Base-by-base conservation (phyloP, 2,797 vertebrate species). In the Manis pentadactyla region DNA sequence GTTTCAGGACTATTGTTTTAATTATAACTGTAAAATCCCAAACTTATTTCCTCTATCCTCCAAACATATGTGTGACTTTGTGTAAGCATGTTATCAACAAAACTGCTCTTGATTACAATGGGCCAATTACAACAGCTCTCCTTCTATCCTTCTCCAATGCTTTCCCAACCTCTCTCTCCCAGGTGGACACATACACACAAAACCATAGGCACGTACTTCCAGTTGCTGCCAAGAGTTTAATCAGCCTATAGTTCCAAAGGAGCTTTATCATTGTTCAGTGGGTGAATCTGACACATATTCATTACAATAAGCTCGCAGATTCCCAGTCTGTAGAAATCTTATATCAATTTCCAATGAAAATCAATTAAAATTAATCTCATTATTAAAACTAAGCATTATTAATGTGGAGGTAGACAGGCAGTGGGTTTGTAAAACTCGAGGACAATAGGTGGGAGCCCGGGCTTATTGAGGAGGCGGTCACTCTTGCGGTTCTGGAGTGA, bases 31-130 rank as follows among this genome's bases (percentile, higher is more conserved):
- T 46, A 18, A 42, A 77, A 23, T 34, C 1, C 1, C 1, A 6
- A 53, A 0, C 17, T 59, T 83, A 2, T 51, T 11, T 37, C 13
- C 9, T 4, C 14, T 21, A 46, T 4, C 4, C 6, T 4, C 2
- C 1, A 18, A 42, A 27, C 4, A 42, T 55, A 63, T 86, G 4
- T 57, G 19, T 86, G 18, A 34, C 5, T 23, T 25, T 64, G 46
- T 34, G 3, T 1, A 91, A 71, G 4, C 5, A 46, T 46, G 42
- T 10, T 39, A n/a, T 55, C 27, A 34, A 31, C 46, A 37, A 63
- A 46, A 64, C 2, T 17, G 1, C 6, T 37, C 5, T 37, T 57
- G 9, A 10, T 53, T 55, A 37, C 34, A 79, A 37, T 49, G 4
- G 5, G 34, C 2, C 18, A 73, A 5, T 79, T 7, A 53, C 1